Conservation (phyloP, 2,113 vertebrate species). For the Elaphurus davidianus region DNA sequence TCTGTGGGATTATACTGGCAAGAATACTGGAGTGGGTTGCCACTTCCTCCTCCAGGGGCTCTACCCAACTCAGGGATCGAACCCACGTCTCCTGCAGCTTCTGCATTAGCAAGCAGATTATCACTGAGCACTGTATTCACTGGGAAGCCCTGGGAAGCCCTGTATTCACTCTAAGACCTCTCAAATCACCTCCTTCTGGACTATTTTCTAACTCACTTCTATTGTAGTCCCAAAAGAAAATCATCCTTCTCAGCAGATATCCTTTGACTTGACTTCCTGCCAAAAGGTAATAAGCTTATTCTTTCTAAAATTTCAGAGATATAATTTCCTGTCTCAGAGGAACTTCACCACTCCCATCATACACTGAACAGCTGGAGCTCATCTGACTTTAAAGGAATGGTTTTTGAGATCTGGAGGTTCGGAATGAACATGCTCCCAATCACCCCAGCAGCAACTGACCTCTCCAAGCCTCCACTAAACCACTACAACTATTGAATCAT, state of each 20-base stretch:
- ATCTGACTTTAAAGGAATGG: neutral
- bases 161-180: neutral
- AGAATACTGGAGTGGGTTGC: neutral
- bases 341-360: neutral
- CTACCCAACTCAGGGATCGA: neutral
- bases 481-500: neutral
- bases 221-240: constrained; percentile 10
- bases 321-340: neutral
- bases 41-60: neutral
- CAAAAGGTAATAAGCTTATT: constrained; percentile 5
- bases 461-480: neutral
- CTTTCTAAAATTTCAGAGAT: constrained; percentile 25
- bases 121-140: neutral
- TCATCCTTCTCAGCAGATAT: constrained; percentile 16
- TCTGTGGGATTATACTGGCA: neutral
- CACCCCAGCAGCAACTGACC: neutral
- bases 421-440: neutral
- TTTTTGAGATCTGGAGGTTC: neutral
- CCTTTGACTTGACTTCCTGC: constrained; percentile 25
- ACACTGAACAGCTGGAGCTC: neutral
- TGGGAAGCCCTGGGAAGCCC: neutral
- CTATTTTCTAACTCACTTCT: neutral
- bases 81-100: neutral
- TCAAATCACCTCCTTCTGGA: constrained; percentile 15
- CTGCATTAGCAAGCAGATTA: neutral